Evolutionary conservation across 1,140 invertebrate genomes (phyloP).

Genomic region (Gryon sp.): DNA sequence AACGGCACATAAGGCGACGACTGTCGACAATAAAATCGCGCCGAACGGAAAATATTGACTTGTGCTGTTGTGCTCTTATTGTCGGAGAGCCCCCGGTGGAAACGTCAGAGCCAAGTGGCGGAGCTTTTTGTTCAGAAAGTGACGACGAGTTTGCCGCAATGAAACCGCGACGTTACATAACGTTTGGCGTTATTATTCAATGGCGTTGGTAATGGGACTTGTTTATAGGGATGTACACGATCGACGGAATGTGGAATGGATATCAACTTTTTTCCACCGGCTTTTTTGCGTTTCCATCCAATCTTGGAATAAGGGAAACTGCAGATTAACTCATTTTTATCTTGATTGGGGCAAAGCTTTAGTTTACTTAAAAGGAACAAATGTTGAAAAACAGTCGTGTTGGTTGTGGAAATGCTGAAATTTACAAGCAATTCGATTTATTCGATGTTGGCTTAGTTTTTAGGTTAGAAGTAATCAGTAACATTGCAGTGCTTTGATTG

Average conservation of each 20-base stretch:
- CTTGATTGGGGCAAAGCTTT: too few relatives aligned
- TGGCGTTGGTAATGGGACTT: constrained; percentile 34
- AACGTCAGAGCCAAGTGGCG: constrained; percentile 24
- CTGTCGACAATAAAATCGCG: constrained; percentile 53
- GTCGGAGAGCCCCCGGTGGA: constrained; percentile 19
- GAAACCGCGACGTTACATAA: constrained; percentile 3
- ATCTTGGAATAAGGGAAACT: too few relatives aligned
- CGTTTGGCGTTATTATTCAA: constrained; percentile 23
- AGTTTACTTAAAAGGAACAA: too few relatives aligned
- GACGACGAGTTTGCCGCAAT: constrained; percentile 18
- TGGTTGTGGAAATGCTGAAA: too few relatives aligned
- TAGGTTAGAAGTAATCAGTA: too few relatives aligned
- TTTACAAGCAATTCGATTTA: too few relatives aligned
- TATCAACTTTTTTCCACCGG: constrained; percentile 30
- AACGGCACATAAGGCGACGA: constrained; percentile 58
- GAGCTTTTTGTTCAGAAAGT: constrained; percentile 11
- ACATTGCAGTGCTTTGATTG: too few relatives aligned
- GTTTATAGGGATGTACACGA: constrained; percentile 35
- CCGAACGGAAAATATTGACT: constrained; percentile 56
- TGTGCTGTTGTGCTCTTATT: not conserved
- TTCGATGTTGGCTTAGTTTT: too few relatives aligned
- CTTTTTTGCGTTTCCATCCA: too few relatives aligned
- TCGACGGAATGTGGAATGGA: constrained; percentile 21
- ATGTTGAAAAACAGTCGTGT: too few relatives aligned
- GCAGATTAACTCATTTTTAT: too few relatives aligned